phyloP scores from a whole-genome alignment of 2,797 vertebrate species.

The Kryptolebias ocellatus region DNA sequence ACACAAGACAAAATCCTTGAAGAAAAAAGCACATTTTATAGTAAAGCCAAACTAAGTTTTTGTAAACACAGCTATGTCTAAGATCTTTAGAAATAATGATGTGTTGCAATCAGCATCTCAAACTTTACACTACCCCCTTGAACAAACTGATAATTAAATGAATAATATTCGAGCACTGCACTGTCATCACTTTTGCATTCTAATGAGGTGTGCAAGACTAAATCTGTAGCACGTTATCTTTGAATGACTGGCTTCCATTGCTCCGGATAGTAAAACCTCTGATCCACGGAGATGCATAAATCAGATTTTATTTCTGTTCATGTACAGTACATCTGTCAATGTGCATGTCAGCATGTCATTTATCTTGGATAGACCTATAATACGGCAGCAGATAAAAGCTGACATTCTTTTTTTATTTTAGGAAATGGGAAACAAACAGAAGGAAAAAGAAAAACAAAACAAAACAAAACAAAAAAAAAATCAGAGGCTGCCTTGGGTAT shows the following conservation, averaged over 20 bases:
- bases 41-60: conserved; percentile 34
- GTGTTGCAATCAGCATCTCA: conserved; percentile 5
- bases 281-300: conserved; percentile 49
- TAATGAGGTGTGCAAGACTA: conserved; percentile 37
- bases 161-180: conserved; percentile 5
- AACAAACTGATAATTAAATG: conserved; percentile 35
- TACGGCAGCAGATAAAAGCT: conserved; percentile 40
- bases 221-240: conserved; percentile 32
- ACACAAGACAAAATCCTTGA: conserved; percentile 58
- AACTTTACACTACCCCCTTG: not conserved
- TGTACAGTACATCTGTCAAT: conserved; percentile 41
- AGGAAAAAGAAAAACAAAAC: conserved; percentile 13
- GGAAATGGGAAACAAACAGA: conserved; percentile 8
- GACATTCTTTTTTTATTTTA: conserved; percentile 1
- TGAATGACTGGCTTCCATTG: conserved; percentile 35
- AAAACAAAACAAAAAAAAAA: conserved; percentile 53
- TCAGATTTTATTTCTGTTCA: conserved; percentile 46
- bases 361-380: conserved; percentile 44
- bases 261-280: conserved; percentile 38
- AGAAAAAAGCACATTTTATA: conserved; percentile 55
- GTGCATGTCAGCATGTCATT: conserved; percentile 27
- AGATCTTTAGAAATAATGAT: conserved; percentile 1
- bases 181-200: conserved; percentile 32
- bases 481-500: conserved; percentile 52
- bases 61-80: conserved; percentile 14